Evolutionary conservation across 2,888 invertebrate species (phyloP).

Genomic region (Teleogryllus oceanicus): DNA sequence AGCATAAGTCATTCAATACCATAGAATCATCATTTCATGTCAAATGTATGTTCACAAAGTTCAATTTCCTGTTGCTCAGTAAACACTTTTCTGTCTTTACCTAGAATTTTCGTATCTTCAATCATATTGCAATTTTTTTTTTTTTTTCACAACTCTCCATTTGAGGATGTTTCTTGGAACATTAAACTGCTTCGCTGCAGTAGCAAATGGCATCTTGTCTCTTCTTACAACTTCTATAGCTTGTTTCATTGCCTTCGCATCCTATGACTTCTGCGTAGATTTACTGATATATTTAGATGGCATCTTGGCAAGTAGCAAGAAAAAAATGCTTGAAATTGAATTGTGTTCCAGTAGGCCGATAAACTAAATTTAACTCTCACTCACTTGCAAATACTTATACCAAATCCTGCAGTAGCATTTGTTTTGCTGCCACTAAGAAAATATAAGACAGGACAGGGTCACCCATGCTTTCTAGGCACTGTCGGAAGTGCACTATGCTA

Average conservation of each 20-base stretch:
- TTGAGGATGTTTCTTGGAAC: conserved; percentile 25
- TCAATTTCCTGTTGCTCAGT: neutral
- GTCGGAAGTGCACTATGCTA: no score
- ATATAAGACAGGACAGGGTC: no score
- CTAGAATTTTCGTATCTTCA: conserved; percentile 21
- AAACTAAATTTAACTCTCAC: neutral
- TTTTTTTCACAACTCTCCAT: neutral
- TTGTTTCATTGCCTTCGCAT: conserved; percentile 20
- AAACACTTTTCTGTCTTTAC: neutral
- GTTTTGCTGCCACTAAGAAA: no score
- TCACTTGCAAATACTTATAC: neutral
- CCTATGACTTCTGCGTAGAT: neutral
- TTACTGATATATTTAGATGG: neutral
- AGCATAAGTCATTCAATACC: conserved; percentile 31
- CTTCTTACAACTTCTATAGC: conserved; percentile 20
- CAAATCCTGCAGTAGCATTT: no score
- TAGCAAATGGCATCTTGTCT: conserved; percentile 20
- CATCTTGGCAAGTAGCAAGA: neutral
- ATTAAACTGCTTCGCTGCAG: conserved; percentile 24
- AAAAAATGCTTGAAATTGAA: neutral
- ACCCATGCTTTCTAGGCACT: no score
- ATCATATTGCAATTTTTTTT: neutral
- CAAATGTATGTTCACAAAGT: conserved; percentile 26
- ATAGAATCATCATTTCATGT: conserved; percentile 34
- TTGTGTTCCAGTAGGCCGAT: neutral